A percentile compares a stretch with the other conserved stretches of the same genome.
Evolutionary conservation across 2,888 invertebrate species (phyloP).

Genomic region (Saturnia pavonia): DNA sequence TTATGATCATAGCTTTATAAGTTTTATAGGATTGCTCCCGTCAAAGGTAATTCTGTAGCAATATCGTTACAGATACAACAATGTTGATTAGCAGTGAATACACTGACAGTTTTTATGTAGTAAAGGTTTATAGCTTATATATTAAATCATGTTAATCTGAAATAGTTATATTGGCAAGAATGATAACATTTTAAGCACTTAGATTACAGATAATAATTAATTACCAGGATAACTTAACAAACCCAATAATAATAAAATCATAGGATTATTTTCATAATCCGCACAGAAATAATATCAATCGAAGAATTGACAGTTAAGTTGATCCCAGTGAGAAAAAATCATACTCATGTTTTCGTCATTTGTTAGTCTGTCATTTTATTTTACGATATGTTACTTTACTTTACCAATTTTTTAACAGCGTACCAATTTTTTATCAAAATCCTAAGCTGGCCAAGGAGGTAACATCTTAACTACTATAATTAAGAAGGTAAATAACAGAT

Average conservation of each 20-base stretch:
- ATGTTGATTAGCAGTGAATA: background rate
- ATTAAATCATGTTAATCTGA: background rate
- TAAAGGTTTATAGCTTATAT: no score
- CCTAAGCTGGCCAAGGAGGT: background rate
- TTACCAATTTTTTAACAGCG: no score
- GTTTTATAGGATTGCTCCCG: conserved; percentile 25
- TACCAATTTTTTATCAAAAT: no score
- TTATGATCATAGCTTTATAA: conserved; percentile 39
- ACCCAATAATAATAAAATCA: background rate
- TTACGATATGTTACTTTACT: no score
- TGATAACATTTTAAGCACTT: background rate
- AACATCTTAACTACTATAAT: background rate
- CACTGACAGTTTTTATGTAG: background rate
- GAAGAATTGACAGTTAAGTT: no score
- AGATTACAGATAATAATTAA: background rate
- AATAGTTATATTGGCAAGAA: background rate
- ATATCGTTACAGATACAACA: conserved; percentile 1
- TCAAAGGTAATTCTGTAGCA: conserved; percentile 21
- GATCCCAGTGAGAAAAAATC: no score
- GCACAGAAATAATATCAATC: background rate
- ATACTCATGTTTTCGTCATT: no score
- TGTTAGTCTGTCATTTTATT: no score
- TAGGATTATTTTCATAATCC: background rate
- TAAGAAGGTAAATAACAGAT: background rate
- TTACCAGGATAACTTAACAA: background rate